Conservation (phyloP, 2,797 vertebrate species). For the Pipistrellus pipistrellus region DNA sequence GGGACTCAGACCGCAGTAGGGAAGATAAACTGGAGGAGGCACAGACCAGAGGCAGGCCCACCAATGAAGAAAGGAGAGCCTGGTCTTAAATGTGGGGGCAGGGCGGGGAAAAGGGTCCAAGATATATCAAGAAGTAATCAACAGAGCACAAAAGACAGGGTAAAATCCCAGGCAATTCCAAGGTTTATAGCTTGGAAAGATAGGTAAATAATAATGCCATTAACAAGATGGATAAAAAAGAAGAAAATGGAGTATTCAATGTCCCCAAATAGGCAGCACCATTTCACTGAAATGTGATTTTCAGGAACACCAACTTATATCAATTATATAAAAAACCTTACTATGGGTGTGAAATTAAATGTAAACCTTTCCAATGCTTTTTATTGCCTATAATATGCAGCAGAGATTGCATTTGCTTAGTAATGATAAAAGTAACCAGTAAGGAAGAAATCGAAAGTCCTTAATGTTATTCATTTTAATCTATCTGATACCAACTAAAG, state of each 20-base stretch:
- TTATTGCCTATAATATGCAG: not conserved
- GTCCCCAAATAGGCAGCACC: not conserved
- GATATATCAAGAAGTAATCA: not conserved
- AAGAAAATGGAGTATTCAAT: not conserved
- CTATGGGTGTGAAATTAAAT: not conserved
- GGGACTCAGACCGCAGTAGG: not conserved
- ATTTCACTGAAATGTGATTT: conserved; percentile 48
- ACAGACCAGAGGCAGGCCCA: not conserved
- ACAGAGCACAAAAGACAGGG: not conserved
- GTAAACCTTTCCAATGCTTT: conserved; percentile 44
- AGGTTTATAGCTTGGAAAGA: not conserved
- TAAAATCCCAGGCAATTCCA: not conserved
- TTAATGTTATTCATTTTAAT: conserved; percentile 39
- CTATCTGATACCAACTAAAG: not conserved
- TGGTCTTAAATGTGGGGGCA: not conserved
- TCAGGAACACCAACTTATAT: not conserved
- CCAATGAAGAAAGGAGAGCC: not conserved
- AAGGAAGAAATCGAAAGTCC: conserved; percentile 9
- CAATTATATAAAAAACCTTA: conserved; percentile 29
- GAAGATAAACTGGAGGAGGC: not conserved
- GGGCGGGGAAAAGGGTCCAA: not conserved
- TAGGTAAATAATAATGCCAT: not conserved
- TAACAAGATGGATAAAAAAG: conserved; percentile 23
- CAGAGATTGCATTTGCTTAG: conserved; percentile 37
- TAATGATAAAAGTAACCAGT: conserved; percentile 26